phyloP scores from a whole-genome alignment of 1,140 invertebrate genomes.

The Trichoplusia ni region DNA sequence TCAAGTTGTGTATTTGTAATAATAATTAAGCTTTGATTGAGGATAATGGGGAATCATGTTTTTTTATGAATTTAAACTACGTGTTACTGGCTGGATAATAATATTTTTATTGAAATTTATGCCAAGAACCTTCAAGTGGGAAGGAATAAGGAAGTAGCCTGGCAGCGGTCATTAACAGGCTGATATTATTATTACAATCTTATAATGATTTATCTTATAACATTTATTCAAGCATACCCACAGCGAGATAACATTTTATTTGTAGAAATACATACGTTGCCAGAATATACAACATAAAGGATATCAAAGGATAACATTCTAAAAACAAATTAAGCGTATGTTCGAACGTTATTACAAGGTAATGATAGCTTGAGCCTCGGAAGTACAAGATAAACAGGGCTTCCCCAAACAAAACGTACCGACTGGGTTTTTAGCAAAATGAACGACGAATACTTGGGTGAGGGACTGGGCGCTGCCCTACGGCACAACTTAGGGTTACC shows the following conservation, averaged over 20 bases:
- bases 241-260: no score
- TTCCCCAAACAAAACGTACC: slow-evolving; percentile 9
- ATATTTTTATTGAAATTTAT: no score
- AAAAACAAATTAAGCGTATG: background rate
- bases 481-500: background rate
- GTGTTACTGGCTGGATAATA: no score
- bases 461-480: background rate
- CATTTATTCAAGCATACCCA: no score
- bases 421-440: slow-evolving; percentile 13
- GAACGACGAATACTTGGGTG: background rate
- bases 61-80: no score
- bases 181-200: no score
- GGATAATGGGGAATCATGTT: background rate
- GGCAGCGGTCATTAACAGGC: no score
- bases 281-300: background rate
- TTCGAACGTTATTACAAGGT: background rate
- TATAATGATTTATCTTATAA: no score
- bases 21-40: background rate
- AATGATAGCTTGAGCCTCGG: slow-evolving; percentile 7
- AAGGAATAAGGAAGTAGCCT: no score
- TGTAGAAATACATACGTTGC: background rate
- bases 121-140: no score
- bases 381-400: slow-evolving; percentile 15
- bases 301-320: background rate
- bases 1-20: no score